Base-by-base conservation (phyloP, 2,113 vertebrate genomes). In the Eulemur rufifrons region DNA sequence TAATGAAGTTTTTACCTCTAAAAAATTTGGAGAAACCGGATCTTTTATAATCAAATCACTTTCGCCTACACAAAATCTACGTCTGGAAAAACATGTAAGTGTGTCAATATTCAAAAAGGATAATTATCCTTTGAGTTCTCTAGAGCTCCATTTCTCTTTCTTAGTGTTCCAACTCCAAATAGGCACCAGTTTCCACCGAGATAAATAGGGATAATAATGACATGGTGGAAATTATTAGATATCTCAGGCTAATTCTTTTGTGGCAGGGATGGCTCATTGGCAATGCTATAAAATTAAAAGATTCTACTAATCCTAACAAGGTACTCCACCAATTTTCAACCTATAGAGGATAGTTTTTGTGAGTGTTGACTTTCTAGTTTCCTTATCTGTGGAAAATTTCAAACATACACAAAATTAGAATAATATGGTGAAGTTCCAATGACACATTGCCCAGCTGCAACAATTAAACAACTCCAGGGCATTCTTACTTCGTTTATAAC, bases 1-100 rank as follows among this genome's bases (percentile, higher is more conserved):
- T 97, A 98, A 95, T 94, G 0, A 98, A 97, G 97, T 97, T 88
- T 98, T 83, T 97, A 98, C 91, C 84, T 97, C 89, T 73, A 95
- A 97, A 95, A 96, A 83, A 92, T 69, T 97, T 78, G 85, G 68
- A 98, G 92, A 96, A 98, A 80, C 92, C 86, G 25, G 89, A 96
- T 98, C 95, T 93, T 97, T 98, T 95, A 89, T 95, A 97, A 96
- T 96, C 97, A 86, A 90, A 97, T 97, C 95, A 95, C 97, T 96
- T 39, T 20, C 69, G 84, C 95, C 89, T 97, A 98, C 97, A 98
- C 89, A 97, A 97, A 97, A 98, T 80, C 96, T 98, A 93, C 56
- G 94, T 97, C 89, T 97, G 93, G 95, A 97, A 98, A 98, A 98
- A 97, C 96, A 96, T 8, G 1, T 90, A 96, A 96, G 64, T 92